phyloP scores from a whole-genome alignment of 2,888 invertebrate genomes.

The Dolomedes plantarius region DNA sequence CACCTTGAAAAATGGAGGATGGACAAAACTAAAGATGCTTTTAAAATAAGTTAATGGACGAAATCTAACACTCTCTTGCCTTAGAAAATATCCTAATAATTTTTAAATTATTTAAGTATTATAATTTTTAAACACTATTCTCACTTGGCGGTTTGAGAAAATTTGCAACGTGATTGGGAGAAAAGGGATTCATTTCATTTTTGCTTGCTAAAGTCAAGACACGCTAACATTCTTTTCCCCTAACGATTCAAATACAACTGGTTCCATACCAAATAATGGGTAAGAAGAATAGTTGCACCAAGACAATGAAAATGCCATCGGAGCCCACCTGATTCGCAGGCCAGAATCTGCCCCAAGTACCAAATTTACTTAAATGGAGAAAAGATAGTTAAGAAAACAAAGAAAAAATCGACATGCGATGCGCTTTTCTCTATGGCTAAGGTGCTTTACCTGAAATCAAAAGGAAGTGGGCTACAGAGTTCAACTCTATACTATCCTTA shows the following conservation, averaged over 20 bases:
- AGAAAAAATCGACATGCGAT: background rate
- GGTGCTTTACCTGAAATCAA: slow-evolving; percentile 30
- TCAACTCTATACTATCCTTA: slow-evolving; percentile 23
- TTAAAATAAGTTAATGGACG: too few relatives aligned
- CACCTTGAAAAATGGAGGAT: too few relatives aligned
- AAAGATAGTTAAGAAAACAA: slow-evolving; percentile 2
- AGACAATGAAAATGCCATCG: background rate
- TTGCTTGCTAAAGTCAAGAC: background rate
- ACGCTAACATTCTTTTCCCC: background rate
- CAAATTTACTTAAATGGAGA: slow-evolving; percentile 15
- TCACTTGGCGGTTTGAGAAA: too few relatives aligned
- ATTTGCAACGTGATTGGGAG: background rate
- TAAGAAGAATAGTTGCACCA: background rate
- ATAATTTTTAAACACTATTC: too few relatives aligned
- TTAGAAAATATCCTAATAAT: too few relatives aligned
- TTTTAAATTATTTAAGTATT: too few relatives aligned
- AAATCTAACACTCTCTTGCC: too few relatives aligned
- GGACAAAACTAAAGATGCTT: too few relatives aligned
- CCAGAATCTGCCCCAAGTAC: background rate
- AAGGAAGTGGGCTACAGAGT: slow-evolving; percentile 36
- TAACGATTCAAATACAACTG: background rate
- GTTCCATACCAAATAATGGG: background rate
- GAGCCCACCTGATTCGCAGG: background rate
- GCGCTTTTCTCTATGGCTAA: background rate
- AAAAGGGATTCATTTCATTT: background rate